These are phyloP conservation scores for Syngnathus typhle DNA, from an alignment of 2,113 vertebrate species.

Conservation along the genomic window DNA sequence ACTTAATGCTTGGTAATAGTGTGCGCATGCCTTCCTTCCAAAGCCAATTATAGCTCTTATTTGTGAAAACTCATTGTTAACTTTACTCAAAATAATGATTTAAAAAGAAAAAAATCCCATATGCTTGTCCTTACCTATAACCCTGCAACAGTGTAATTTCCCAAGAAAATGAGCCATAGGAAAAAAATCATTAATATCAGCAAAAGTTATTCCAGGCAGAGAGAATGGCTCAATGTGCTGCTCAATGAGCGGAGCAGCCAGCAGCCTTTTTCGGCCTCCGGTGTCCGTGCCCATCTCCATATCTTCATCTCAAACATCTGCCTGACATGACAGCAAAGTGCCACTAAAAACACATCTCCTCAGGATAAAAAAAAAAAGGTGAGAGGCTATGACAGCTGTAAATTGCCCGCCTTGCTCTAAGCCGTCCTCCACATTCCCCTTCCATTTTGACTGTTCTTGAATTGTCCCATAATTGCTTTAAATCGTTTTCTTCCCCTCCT, in stretches of 20 bases:
- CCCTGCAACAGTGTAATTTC: constrained; percentile 53
- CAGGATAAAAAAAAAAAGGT: constrained; percentile 39
- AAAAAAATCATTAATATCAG: constrained; percentile 64
- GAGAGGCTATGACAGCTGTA: constrained; percentile 57
- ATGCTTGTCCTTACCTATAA: constrained; percentile 38
- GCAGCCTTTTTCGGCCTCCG: constrained; percentile 47
- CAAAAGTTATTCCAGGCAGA: constrained; percentile 59
- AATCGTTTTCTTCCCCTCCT: constrained; percentile 42
- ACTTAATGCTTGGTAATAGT: neutral
- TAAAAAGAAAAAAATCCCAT: constrained; percentile 17
- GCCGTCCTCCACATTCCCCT: constrained; percentile 42
- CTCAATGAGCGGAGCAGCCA: constrained; percentile 57
- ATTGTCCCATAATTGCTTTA: constrained; percentile 56
- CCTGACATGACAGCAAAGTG: constrained; percentile 40
- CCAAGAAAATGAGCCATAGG: constrained; percentile 59
- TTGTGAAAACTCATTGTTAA: constrained; percentile 11
- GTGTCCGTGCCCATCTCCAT: constrained; percentile 43
- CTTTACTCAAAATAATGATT: constrained; percentile 7
- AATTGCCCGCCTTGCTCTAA: constrained; percentile 64
- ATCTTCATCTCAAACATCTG: constrained; percentile 42
- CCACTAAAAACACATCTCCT: constrained; percentile 51
- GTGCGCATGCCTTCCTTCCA: constrained; percentile 2
- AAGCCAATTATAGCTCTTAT: constrained; percentile 9
- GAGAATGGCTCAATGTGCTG: constrained; percentile 48
- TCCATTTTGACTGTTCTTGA: constrained; percentile 46